These are phyloP conservation scores for Temnothorax nylanderi DNA, from an alignment of 1,140 invertebrate genomes.

Conservation along the genomic window DNA sequence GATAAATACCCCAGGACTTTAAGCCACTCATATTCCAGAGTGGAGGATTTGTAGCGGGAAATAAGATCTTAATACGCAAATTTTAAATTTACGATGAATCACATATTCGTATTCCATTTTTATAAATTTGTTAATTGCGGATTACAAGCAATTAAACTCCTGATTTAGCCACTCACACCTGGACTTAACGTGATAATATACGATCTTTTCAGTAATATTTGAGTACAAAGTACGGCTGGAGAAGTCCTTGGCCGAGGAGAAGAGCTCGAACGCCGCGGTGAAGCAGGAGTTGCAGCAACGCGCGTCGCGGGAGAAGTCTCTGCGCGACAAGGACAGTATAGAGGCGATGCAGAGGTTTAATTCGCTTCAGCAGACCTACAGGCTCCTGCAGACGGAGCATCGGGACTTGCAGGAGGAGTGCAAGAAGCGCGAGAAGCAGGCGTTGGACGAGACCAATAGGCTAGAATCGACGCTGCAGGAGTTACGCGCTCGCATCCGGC, in stretches of 20 bases:
- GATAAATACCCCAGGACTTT: background rate
- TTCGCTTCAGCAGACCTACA: slow-evolving; percentile 84
- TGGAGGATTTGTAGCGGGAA: background rate
- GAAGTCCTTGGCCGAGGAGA: slow-evolving; percentile 85
- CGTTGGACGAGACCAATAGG: slow-evolving; percentile 73
- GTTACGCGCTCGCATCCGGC: slow-evolving; percentile 75
- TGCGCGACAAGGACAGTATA: slow-evolving; percentile 84
- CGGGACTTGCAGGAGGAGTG: slow-evolving; percentile 81
- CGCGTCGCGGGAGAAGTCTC: slow-evolving; percentile 83
- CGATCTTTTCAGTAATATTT: slow-evolving; percentile 83
- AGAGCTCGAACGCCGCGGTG: slow-evolving; percentile 83
- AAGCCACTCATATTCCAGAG: background rate
- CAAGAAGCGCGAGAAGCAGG: slow-evolving; percentile 77
- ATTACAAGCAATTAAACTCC: background rate
- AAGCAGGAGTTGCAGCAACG: slow-evolving; percentile 85
- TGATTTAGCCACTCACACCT: background rate
- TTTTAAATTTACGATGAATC: background rate
- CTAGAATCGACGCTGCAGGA: slow-evolving; percentile 74
- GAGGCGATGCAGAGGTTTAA: slow-evolving; percentile 85
- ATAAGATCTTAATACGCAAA: background rate
- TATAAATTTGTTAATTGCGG: background rate
- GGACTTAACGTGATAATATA: background rate
- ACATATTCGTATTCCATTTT: background rate
- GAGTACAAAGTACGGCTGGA: slow-evolving; percentile 86
- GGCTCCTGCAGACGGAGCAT: slow-evolving; percentile 82